Percentiles rank a stretch among this genome's conserved stretches.
Evolutionary conservation across 2,888 invertebrate genomes (phyloP).

Genomic region (Brachycybe producta): DNA sequence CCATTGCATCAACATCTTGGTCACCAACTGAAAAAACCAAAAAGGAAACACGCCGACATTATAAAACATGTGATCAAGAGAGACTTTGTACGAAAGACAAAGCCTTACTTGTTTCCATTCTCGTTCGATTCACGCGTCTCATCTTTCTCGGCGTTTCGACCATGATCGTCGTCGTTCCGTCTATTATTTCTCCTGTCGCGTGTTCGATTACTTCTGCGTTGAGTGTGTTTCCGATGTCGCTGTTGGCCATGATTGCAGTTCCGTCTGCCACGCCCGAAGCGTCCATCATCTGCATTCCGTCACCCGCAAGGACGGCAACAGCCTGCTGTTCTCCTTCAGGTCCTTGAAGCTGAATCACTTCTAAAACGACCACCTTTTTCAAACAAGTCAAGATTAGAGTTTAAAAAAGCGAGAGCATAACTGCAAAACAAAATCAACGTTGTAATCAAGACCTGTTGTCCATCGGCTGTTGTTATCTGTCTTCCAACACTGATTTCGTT

Average conservation of each 20-base stretch:
- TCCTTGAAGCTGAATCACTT: slow-evolving; percentile 59
- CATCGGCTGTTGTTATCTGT: slow-evolving; percentile 49
- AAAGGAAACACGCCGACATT: no score
- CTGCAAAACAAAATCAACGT: no score
- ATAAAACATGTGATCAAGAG: no score
- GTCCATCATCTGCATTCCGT: slow-evolving; percentile 20
- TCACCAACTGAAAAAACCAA: no score
- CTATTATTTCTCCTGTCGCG: background rate
- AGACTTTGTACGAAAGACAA: no score
- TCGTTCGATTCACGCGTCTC: slow-evolving; percentile 33
- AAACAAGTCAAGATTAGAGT: background rate
- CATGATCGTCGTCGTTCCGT: background rate
- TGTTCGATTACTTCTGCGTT: no score
- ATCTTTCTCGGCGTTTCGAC: slow-evolving; percentile 3
- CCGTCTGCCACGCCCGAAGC: slow-evolving; percentile 6
- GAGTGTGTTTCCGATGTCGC: slow-evolving; percentile 13
- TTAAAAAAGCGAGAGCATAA: background rate
- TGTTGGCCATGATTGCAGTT: slow-evolving; percentile 12
- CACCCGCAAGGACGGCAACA: slow-evolving; percentile 39
- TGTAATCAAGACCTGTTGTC: slow-evolving; percentile 57
- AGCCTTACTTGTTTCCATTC: no score
- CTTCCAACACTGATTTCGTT: slow-evolving; percentile 16
- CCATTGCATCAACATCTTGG: no score
- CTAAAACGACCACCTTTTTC: slow-evolving; percentile 71
- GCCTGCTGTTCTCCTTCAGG: slow-evolving; percentile 32